Conservation (phyloP, 2,888 invertebrate species). For the Chaetogeoica ovagalla region DNA sequence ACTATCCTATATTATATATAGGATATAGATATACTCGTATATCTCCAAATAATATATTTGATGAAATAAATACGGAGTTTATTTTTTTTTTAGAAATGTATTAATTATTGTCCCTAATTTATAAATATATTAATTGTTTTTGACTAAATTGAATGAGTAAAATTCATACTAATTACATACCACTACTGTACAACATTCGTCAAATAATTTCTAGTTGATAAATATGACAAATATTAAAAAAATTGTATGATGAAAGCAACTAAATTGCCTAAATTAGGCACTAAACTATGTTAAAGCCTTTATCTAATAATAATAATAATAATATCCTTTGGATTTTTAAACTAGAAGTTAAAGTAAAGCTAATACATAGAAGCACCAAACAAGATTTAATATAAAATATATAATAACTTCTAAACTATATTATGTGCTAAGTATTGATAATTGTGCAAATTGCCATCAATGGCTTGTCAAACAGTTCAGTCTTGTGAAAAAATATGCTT, state of each 20-base stretch:
- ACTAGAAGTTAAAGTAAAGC: conserved; percentile 2
- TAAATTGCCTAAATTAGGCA: conserved; percentile 29
- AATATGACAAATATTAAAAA: conserved; percentile 19
- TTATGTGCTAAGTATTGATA: conserved; percentile 41
- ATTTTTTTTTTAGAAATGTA: not conserved
- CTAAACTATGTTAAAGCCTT: conserved; percentile 40
- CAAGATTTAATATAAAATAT: conserved; percentile 28
- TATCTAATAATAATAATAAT: conserved; percentile 12
- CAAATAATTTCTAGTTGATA: conserved; percentile 5
- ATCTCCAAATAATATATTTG: too few species aligned
- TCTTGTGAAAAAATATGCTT: conserved; percentile 44
- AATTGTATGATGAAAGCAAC: conserved; percentile 22
- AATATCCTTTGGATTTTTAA: not conserved
- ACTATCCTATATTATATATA: too few species aligned
- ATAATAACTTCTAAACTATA: conserved; percentile 39
- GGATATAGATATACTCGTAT: too few species aligned
- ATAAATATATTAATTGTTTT: not conserved
- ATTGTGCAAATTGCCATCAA: conserved; percentile 45
- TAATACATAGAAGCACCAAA: conserved; percentile 40
- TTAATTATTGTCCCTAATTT: not conserved
- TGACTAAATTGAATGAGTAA: not conserved
- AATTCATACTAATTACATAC: not conserved
- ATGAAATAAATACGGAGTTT: not conserved
- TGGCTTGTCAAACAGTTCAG: conserved; percentile 32
- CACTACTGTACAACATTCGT: conserved; percentile 1